Percentiles rank a stretch among this genome's conserved stretches.
phyloP scores from a whole-genome alignment of 2,888 invertebrate genomes.

The Digitonthophagus gazella region DNA sequence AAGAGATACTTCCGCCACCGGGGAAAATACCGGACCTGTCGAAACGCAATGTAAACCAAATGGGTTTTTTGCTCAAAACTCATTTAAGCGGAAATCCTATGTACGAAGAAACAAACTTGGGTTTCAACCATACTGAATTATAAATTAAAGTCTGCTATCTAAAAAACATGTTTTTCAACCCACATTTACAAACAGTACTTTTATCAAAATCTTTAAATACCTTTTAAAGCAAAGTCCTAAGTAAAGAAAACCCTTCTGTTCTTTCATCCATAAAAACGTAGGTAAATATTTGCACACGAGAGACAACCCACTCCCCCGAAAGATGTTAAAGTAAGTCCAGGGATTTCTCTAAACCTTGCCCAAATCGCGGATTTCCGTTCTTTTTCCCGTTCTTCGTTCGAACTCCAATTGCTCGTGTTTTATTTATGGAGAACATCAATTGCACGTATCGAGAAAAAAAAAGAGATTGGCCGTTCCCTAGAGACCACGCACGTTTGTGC shows the following conservation, averaged over 20 bases:
- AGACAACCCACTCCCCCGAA: background rate
- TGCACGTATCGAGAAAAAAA: background rate
- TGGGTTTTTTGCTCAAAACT: no score
- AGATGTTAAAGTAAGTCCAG: background rate
- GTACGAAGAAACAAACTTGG: no score
- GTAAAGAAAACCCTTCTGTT: no score
- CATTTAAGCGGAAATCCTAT: no score
- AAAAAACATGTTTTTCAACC: no score
- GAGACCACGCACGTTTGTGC: background rate
- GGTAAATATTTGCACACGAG: background rate
- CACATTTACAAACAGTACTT: no score
- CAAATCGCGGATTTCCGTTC: background rate
- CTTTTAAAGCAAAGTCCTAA: no score
- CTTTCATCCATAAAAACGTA: background rate
- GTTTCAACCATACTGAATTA: no score
- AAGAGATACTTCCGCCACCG: background rate
- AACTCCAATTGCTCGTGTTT: background rate
- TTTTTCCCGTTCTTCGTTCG: background rate
- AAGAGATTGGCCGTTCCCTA: background rate
- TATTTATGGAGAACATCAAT: background rate
- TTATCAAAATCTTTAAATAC: no score
- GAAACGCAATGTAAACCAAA: no score
- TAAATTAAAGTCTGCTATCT: no score
- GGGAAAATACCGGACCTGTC: background rate
- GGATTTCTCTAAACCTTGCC: background rate